Conservation (phyloP, 2,113 vertebrate genomes). For the Vireo altiloquus region DNA sequence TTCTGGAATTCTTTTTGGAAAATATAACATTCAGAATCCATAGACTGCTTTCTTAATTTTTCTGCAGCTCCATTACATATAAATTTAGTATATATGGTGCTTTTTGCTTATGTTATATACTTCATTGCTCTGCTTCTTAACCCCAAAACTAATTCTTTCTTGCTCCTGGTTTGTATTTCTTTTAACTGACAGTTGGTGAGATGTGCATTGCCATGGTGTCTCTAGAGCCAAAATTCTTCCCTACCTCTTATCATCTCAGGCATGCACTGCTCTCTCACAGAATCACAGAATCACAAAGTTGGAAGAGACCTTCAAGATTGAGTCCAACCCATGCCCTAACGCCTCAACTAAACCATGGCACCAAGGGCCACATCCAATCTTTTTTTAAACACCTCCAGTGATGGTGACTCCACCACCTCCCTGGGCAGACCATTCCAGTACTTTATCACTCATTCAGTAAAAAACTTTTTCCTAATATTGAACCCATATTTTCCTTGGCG, state of each 20-base stretch:
- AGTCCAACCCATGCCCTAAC: no score
- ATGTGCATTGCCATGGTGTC: background rate
- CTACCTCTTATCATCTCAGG: background rate
- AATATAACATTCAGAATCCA: background rate
- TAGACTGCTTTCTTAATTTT: background rate
- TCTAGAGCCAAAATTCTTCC: background rate
- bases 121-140: background rate
- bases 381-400: no score
- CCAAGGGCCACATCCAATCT: no score
- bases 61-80: background rate
- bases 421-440: no score
- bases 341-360: no score
- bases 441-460: no score
- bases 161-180: background rate
- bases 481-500: no score
- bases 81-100: background rate
- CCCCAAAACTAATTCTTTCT: background rate
- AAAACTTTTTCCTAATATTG: no score
- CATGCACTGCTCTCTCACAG: background rate
- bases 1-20: background rate
- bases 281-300: no score
- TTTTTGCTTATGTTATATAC: background rate
- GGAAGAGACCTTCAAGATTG: no score
- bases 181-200: background rate
- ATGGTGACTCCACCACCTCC: no score